A percentile compares a stretch with the other conserved stretches of the same genome.
Evolutionary conservation across 2,888 invertebrate species (phyloP).

Genomic region (Lypha dubia): DNA sequence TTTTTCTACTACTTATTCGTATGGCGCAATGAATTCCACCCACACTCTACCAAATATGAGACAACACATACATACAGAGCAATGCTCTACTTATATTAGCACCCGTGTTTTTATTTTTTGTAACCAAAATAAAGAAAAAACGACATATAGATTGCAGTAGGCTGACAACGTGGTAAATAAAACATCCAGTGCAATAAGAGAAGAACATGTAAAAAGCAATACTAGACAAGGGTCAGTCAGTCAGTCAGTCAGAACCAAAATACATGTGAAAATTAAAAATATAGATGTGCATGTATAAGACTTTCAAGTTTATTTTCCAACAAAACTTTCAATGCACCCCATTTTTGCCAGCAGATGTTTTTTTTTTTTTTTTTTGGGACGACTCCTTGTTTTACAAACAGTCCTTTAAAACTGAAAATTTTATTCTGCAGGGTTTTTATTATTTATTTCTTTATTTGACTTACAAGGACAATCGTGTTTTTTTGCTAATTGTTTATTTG

Average conservation of each 20-base stretch:
- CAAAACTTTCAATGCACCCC: neutral
- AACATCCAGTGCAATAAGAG: neutral
- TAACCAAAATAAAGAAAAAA: constrained; percentile 32
- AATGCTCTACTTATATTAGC: constrained; percentile 52
- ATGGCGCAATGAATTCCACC: neutral
- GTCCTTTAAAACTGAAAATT: constrained; percentile 37
- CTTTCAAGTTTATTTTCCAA: constrained; percentile 2
- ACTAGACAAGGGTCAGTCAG: constrained; percentile 58
- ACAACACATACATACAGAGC: constrained; percentile 2
- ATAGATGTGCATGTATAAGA: neutral
- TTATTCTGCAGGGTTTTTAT: constrained; percentile 16
- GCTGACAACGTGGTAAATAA: neutral
- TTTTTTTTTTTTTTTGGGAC: neutral
- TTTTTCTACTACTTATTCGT: neutral
- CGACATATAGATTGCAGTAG: neutral
- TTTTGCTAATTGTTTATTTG: constrained; percentile 72
- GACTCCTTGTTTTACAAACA: neutral
- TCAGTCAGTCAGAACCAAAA: neutral
- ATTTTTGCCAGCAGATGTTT: neutral
- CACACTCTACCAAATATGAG: neutral
- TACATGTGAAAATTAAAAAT: constrained; percentile 1
- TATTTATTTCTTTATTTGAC: constrained; percentile 28
- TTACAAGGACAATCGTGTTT: constrained; percentile 69
- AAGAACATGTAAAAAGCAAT: constrained; percentile 24
- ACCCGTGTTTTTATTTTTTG: constrained; percentile 53